Conservation (phyloP, 2,888 invertebrate species). For the Acanthosoma haemorrhoidale region DNA sequence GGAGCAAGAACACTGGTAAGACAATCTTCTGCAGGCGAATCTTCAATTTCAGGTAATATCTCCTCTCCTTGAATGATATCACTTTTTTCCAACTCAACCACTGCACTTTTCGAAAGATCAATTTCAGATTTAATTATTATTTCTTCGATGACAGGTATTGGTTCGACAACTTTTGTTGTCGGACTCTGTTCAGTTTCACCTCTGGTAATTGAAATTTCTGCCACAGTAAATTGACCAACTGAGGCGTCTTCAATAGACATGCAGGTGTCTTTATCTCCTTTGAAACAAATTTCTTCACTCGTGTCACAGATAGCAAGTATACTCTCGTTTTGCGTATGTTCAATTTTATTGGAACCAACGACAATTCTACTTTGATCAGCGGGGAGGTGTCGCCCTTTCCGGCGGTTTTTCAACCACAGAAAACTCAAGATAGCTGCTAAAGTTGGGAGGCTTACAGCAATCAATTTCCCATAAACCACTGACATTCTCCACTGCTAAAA, state of each 20-base stretch:
- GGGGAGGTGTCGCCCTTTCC: slow-evolving; percentile 35
- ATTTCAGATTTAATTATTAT: no score
- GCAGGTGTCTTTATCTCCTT: neutral
- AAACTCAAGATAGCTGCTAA: slow-evolving; percentile 35
- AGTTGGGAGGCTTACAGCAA: slow-evolving; percentile 34
- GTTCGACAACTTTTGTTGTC: neutral
- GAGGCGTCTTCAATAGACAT: neutral
- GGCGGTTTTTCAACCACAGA: slow-evolving; percentile 36
- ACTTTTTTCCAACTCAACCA: neutral
- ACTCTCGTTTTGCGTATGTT: neutral
- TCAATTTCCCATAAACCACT: slow-evolving; percentile 30
- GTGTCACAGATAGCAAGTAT: neutral
- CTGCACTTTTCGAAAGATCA: neutral
- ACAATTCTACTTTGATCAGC: slow-evolving; percentile 33
- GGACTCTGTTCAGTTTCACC: neutral
- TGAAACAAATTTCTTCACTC: neutral
- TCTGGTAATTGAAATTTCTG: neutral
- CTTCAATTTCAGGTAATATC: neutral
- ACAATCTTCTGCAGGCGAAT: neutral
- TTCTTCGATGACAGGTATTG: neutral
- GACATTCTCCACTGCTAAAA: slow-evolving; percentile 36
- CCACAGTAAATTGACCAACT: neutral
- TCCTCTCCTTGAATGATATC: neutral
- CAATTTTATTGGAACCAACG: slow-evolving; percentile 24
- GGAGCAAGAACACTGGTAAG: neutral